A percentile compares a stretch with the other conserved stretches of the same genome.
phyloP scores from a whole-genome alignment of 2,888 invertebrate genomes.

The Cephonodes hylas region DNA sequence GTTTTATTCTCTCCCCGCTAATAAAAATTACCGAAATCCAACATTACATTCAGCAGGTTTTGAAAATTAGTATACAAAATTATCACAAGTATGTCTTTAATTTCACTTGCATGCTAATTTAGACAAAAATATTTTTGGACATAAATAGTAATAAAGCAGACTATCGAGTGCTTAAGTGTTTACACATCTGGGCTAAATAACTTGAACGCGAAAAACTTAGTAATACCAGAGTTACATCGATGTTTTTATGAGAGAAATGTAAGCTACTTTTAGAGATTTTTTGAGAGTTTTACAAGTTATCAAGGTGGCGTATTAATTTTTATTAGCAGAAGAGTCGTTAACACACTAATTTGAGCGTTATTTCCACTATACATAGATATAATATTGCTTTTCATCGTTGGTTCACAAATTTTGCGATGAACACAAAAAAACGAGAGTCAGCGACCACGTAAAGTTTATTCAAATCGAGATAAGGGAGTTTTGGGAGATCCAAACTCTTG shows the following conservation, averaged over 20 bases:
- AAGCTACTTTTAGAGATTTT: not conserved
- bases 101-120: too few relatives aligned
- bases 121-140: conserved; percentile 14
- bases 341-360: conserved; percentile 70
- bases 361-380: conserved; percentile 49
- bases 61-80: conserved; percentile 1
- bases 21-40: conserved; percentile 43
- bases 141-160: too few relatives aligned
- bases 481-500: conserved; percentile 16
- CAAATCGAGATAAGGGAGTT: conserved; percentile 5
- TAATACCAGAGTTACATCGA: not conserved
- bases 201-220: not conserved
- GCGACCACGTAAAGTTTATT: conserved; percentile 19
- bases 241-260: not conserved
- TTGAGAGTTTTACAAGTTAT: not conserved
- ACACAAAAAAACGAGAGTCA: conserved; percentile 20
- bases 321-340: conserved; percentile 52
- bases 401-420: conserved; percentile 37
- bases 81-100: not conserved
- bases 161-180: too few relatives aligned
- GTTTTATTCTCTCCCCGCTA: conserved; percentile 45
- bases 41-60: conserved; percentile 3
- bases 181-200: not conserved
- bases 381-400: conserved; percentile 71
- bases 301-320: conserved; percentile 29